Conservation (phyloP, 2,797 vertebrate genomes). For the Peromyscus eremicus region DNA sequence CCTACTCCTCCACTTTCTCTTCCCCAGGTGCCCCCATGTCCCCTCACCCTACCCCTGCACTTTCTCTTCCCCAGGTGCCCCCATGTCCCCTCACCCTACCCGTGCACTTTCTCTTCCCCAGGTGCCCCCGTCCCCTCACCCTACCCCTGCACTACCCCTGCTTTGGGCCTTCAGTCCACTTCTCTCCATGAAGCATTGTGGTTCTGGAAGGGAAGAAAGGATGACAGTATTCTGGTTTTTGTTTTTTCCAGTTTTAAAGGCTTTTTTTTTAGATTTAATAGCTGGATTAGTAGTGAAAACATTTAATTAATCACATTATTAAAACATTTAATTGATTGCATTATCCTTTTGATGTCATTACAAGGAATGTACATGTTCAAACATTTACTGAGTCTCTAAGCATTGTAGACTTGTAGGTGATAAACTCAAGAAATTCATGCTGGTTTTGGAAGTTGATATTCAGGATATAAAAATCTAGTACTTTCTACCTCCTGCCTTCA, state of each 20-base stretch:
- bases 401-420: not conserved
- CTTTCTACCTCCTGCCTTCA: constrained; percentile 24
- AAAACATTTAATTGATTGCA: not conserved
- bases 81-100: not conserved
- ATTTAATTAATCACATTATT: not conserved
- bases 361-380: constrained; percentile 3
- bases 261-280: constrained; percentile 10
- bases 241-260: not conserved
- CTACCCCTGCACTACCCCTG: accelerated
- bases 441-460: constrained; percentile 49
- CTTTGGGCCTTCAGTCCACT: not conserved
- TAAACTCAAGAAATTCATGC: not conserved
- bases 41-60: accelerated
- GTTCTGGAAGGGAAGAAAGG: not conserved
- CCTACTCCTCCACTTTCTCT: accelerated
- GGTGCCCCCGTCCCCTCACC: not conserved
- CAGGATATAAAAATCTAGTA: constrained; percentile 4
- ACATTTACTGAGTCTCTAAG: not conserved
- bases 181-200: accelerated
- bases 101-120: accelerated
- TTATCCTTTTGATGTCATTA: not conserved
- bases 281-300: constrained; percentile 23
- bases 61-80: not conserved
- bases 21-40: not conserved
- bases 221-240: not conserved